Conservation (phyloP, 2,113 vertebrate genomes). For the Recurvirostra avosetta region DNA sequence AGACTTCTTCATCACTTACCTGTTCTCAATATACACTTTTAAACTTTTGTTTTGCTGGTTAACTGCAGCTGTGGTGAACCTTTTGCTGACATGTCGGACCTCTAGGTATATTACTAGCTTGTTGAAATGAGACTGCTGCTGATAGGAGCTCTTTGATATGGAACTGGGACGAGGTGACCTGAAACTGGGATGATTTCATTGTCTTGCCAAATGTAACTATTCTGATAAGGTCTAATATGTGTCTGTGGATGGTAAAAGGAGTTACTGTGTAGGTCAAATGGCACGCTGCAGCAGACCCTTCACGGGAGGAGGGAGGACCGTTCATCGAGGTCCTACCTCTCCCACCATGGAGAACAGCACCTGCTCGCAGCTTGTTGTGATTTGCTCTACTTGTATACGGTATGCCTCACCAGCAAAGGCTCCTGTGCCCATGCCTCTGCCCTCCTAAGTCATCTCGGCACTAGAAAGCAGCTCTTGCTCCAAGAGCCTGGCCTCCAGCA, state of each 20-base stretch:
- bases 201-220: neutral
- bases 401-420: neutral
- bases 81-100: neutral
- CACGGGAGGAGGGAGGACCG: rapidly evolving
- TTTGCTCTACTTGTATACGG: neutral
- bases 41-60: neutral
- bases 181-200: neutral
- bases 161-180: neutral
- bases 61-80: neutral
- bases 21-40: neutral
- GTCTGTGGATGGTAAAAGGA: neutral
- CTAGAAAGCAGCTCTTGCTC: neutral
- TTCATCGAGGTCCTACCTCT: neutral
- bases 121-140: neutral
- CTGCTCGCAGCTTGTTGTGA: neutral
- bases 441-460: neutral
- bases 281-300: neutral
- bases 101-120: neutral
- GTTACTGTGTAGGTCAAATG: neutral
- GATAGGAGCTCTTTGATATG: neutral
- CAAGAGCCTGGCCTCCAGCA: neutral
- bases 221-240: neutral
- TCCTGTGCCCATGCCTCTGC: neutral
- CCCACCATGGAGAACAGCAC: neutral
- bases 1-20: neutral